phyloP scores from a whole-genome alignment of 2,113 vertebrate species.

The Thermophis baileyi region DNA sequence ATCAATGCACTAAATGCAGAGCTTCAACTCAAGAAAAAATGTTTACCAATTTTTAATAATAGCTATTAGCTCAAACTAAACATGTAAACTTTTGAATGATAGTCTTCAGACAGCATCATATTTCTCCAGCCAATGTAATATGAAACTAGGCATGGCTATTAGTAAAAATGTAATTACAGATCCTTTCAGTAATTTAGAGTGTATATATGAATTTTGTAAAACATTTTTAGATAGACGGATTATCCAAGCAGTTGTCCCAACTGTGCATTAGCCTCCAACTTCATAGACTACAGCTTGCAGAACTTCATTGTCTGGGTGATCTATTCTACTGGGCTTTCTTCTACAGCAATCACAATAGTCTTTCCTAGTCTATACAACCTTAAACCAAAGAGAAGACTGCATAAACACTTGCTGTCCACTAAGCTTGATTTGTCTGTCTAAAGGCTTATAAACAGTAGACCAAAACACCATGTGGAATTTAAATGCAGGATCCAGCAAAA shows the following conservation, averaged over 20 bases:
- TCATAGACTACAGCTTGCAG: not conserved
- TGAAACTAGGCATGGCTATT: conserved; percentile 3
- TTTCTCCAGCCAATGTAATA: conserved; percentile 38
- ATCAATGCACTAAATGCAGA: conserved; percentile 42
- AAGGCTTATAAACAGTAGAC: not conserved
- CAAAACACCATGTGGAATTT: not conserved
- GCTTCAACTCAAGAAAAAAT: conserved; percentile 55
- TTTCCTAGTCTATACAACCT: not conserved
- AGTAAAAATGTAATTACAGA: conserved; percentile 27
- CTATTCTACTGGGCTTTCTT: not conserved
- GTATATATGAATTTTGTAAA: not conserved
- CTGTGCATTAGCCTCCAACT: not conserved
- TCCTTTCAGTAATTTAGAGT: not conserved
- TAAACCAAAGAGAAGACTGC: not conserved
- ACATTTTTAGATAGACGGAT: not conserved
- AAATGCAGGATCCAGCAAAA: not conserved
- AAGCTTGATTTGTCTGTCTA: not conserved
- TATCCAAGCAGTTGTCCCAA: not conserved
- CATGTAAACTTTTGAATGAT: conserved; percentile 45
- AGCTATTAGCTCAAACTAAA: conserved; percentile 2
- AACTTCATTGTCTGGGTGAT: not conserved
- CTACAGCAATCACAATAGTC: not conserved
- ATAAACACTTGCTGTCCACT: not conserved
- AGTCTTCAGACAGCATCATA: not conserved
- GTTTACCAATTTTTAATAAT: conserved; percentile 47